Conservation (phyloP, 2,888 invertebrate species). For the Cyaniris semiargus region DNA sequence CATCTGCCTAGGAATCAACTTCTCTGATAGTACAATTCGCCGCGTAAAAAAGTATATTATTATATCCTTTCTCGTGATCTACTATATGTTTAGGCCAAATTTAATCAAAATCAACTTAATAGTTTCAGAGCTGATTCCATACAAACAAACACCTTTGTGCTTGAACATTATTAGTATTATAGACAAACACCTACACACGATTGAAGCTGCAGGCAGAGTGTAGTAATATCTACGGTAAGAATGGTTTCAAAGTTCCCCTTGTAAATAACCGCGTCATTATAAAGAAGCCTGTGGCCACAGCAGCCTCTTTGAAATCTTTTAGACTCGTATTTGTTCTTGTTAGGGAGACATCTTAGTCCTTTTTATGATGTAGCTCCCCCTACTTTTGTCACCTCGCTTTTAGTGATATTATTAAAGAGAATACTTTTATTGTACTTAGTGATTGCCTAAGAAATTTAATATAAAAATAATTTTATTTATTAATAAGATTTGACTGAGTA, state of each 20-base stretch:
- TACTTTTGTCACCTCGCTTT: not conserved
- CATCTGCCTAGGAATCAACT: no score
- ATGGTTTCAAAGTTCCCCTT: constrained; percentile 1
- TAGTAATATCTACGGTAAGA: constrained; percentile 6
- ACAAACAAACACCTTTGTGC: no score
- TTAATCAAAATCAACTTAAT: no score
- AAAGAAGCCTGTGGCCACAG: constrained; percentile 17
- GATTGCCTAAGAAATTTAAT: not conserved
- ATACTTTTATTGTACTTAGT: not conserved
- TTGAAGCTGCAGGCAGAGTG: not conserved
- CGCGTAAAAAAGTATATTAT: no score
- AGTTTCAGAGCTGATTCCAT: no score
- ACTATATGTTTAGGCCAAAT: no score
- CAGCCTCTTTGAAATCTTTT: constrained; percentile 18
- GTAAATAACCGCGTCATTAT: constrained; percentile 11
- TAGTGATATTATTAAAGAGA: not conserved
- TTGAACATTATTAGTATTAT: no score
- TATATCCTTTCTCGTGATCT: no score
- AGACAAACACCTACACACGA: not conserved
- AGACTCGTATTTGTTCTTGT: constrained; percentile 10
- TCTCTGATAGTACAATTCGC: no score
- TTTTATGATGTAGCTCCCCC: not conserved
- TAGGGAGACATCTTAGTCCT: constrained; percentile 5
- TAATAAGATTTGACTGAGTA: no score
- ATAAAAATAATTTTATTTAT: no score